Percentiles rank a stretch among this genome's conserved stretches.
phyloP scores from a whole-genome alignment of 2,113 vertebrate species.

The Tyrannus savana region DNA sequence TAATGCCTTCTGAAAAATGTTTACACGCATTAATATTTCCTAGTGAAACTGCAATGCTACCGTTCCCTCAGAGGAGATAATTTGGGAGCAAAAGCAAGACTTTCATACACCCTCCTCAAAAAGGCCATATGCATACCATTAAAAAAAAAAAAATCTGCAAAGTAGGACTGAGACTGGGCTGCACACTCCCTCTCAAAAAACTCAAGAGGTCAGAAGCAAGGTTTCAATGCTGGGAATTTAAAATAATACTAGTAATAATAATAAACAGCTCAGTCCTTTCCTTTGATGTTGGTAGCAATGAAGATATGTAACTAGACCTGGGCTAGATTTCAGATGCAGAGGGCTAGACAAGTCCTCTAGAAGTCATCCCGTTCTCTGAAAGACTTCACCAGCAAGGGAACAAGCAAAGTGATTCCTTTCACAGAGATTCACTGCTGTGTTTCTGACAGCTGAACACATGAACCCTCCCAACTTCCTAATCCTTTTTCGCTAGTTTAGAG shows the following conservation, averaged over 20 bases:
- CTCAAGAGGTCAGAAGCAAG: background rate
- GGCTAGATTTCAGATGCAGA: background rate
- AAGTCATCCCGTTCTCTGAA: background rate
- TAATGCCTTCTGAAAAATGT: conserved; percentile 64
- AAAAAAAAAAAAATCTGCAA: background rate
- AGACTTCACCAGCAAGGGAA: background rate
- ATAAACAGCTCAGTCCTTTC: background rate
- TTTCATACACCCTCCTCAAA: background rate
- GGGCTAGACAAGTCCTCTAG: background rate
- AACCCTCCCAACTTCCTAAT: background rate
- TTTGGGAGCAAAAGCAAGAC: background rate
- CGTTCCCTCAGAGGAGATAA: background rate
- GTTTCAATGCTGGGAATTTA: background rate
- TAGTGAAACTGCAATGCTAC: conserved; percentile 27
- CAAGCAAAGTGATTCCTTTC: background rate
- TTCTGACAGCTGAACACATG: background rate
- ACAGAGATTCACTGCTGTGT: background rate
- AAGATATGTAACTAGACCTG: background rate
- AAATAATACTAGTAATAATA: background rate
- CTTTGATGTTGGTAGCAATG: background rate
- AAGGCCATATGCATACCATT: background rate
- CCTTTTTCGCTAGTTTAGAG: background rate
- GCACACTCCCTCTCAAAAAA: background rate
- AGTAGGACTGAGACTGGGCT: background rate
- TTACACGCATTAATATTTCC: conserved; percentile 65